Conservation (phyloP, 92 coral and sea anemone species). For the Zoanthus solanderi region DNA sequence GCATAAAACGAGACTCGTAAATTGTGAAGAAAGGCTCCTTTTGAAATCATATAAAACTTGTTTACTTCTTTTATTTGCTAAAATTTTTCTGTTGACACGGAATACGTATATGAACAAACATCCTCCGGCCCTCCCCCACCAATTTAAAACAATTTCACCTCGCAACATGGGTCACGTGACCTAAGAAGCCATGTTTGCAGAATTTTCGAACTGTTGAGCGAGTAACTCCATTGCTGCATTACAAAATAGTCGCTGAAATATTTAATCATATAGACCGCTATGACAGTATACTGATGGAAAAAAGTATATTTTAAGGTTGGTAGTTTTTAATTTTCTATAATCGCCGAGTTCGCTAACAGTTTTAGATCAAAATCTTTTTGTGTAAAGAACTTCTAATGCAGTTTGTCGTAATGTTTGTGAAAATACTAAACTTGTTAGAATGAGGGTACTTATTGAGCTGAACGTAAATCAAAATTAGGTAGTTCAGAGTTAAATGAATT, state of each 20-base stretch:
- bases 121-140: slow-evolving; percentile 20
- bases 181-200: slow-evolving; percentile 33
- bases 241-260: background rate
- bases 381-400: background rate
- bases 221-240: slow-evolving; percentile 14
- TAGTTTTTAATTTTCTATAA: background rate
- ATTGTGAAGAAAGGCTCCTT: too few species aligned
- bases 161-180: slow-evolving; percentile 27
- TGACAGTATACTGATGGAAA: background rate
- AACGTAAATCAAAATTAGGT: background rate
- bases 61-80: too few species aligned
- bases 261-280: background rate
- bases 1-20: too few species aligned
- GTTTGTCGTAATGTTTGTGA: background rate
- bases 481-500: background rate
- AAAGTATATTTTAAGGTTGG: slow-evolving; percentile 20
- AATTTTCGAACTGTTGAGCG: slow-evolving; percentile 23
- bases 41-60: too few species aligned
- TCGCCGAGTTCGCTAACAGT: background rate
- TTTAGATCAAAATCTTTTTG: background rate
- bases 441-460: background rate
- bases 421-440: background rate
- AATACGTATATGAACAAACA: too few species aligned
- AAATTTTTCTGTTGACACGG: too few species aligned
- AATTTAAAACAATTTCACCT: background rate